A percentile compares a stretch with the other conserved stretches of the same genome.
These are phyloP conservation scores for Esox lucius DNA, from an alignment of 2,797 vertebrate genomes.

Conservation along the genomic window DNA sequence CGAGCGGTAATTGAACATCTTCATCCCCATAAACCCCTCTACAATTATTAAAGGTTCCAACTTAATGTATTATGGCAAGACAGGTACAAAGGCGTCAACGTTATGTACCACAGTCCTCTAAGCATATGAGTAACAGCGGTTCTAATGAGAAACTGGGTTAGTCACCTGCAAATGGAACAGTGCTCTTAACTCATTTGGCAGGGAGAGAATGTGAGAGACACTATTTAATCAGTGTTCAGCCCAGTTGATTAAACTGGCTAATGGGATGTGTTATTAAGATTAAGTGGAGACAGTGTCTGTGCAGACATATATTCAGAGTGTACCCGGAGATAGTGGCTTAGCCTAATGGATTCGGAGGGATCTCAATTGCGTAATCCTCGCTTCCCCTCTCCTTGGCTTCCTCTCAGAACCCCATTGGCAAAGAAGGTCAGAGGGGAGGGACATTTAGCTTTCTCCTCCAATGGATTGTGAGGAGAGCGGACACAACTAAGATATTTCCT, in stretches of 20 bases:
- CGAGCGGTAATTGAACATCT: neutral
- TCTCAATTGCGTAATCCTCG: too few species aligned
- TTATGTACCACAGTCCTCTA: neutral
- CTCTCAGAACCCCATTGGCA: too few species aligned
- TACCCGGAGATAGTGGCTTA: neutral
- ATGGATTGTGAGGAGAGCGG: too few species aligned
- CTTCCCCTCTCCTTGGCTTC: too few species aligned
- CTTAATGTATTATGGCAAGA: neutral
- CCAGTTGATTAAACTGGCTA: neutral
- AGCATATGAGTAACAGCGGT: neutral
- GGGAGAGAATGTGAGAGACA: neutral
- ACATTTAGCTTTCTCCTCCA: too few species aligned
- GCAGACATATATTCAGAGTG: neutral
- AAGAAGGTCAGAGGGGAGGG: too few species aligned
- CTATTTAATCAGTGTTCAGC: neutral
- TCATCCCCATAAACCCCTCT: neutral
- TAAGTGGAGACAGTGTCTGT: neutral
- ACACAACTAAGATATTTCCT: neutral
- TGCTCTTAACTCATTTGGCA: neutral
- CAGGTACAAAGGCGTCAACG: neutral
- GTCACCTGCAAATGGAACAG: neutral
- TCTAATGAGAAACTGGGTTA: constrained; percentile 17
- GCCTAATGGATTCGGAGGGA: neutral
- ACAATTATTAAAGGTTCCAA: neutral
- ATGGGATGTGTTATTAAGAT: constrained; percentile 1